Evolutionary conservation across 2,797 vertebrate species (phyloP), one percentile per base, ranked within the genome.

Genomic region (Cuniculus paca): DNA sequence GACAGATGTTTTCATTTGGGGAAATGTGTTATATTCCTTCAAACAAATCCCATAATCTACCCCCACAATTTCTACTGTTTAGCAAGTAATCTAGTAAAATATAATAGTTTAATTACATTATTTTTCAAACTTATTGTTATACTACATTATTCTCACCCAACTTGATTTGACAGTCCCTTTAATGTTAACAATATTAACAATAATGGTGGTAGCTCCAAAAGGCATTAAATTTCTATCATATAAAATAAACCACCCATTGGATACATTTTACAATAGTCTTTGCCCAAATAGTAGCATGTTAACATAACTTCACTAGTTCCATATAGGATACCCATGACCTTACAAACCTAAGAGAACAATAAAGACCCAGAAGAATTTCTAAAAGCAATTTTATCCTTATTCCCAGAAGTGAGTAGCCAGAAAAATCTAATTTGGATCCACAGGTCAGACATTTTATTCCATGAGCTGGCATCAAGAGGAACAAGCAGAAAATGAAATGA

Each of bases 1-100:
- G 87, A 94, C 96, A 97, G 90, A 97, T 97, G 97, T 97, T 97
- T 98, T 97, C 96, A 95, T 96, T 97, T 94, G 94, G 89, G 86
- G 20, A 97, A 97, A 97, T 95, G 95, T 97, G 94, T 97, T 94
- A 97, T 36, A 97, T 96, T 95, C 97, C 89, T 97, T 97, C 97
- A 97, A 97, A 97, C 97, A 97, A 97, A 98, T 97, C 97, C 91
- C 72, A 97, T 96, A 97, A 97, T 97, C 96, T 95, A 93, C 50
- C 72, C 95, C 92, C 97, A 93, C 87, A 95, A 97, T 91, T 96
- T 95, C 95, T 95, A 91, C 91, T 95, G 83, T 91, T 96, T 97
- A 96, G 96, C 91, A 96, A 97, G 94, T 70, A 97, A 97, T 97
- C 96, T 83, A 96, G 92, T 85, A 95, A 97, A 96, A 96, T 96